These are phyloP conservation scores for Rambutsinella grinnellia DNA, from an alignment of 2,888 invertebrate genomes.

Conservation along the genomic window DNA sequence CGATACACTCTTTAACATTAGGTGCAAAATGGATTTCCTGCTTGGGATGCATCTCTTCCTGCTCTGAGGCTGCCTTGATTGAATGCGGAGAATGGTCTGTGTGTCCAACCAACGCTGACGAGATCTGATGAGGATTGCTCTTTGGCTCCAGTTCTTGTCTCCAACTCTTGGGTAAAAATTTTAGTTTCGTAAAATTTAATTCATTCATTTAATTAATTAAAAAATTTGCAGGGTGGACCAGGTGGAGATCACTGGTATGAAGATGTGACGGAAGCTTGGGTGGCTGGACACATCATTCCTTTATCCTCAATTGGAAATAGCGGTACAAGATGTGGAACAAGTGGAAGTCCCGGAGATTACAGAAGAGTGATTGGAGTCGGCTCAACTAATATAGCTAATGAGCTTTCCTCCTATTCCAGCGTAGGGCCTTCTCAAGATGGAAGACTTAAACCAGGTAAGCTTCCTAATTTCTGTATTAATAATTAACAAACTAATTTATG, in stretches of 20 bases:
- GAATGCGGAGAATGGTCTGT: conserved; percentile 12
- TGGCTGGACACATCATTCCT: neutral
- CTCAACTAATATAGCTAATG: conserved; percentile 6
- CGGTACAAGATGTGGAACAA: conserved; percentile 4
- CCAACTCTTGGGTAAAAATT: conserved; percentile 19
- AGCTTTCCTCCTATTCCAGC: neutral
- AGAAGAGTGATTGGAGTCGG: conserved; percentile 31
- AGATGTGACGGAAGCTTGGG: neutral
- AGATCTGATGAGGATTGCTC: conserved; percentile 8
- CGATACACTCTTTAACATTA: neutral
- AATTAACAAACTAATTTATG: too few species aligned
- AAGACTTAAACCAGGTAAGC: conserved; percentile 6
- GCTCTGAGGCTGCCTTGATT: conserved; percentile 9
- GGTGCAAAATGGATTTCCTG: conserved; percentile 17
- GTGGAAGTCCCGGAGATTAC: conserved; percentile 22
- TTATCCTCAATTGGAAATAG: neutral
- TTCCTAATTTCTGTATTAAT: too few species aligned
- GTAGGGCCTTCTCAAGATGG: conserved; percentile 5
- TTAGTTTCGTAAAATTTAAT: too few species aligned
- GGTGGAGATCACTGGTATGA: too few species aligned
- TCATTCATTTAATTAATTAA: too few species aligned
- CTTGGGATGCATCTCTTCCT: conserved; percentile 17
- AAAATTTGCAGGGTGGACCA: too few species aligned
- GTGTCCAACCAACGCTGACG: conserved; percentile 17
- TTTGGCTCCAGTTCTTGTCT: neutral